Base-by-base conservation (phyloP, 2,113 vertebrate genomes). In the Scopus umbretta region DNA sequence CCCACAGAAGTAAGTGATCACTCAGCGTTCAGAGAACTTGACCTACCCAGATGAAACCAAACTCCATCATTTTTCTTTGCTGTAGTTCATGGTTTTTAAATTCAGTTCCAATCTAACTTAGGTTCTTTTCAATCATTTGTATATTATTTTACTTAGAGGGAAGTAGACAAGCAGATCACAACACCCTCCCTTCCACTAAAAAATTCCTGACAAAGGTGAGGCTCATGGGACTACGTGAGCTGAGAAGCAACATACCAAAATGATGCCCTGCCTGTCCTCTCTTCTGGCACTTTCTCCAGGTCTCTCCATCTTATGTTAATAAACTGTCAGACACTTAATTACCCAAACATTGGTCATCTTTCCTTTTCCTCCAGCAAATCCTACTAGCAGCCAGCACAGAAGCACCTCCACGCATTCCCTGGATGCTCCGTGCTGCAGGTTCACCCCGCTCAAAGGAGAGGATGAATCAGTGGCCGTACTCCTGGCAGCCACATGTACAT, bases 251-350 rank as follows among this genome's bases (percentile, higher is more conserved):
- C 95, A 86, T 43, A 95, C 36, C 83, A 82, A 85, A 96, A 61
- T 68, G 49, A 49, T 32, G 56, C 85, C 75, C 75, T 90, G 86
- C 58, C 92, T 91, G 72, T 53, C 70, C 88, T 90, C 87, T 93
- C 67, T 81, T 38, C 90, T 94, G 90, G 88, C 82, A 95, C 95
- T 96, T 94, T 96, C 96, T 93, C 92, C 86, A 86, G 71, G 63
- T 50, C 90, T 82, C 88, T 94, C 88, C 86, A 94, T 80, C 92
- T 90, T 53, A 38, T 6, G 29, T 76, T 76, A 96, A 90, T 80
- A 71, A 93, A 83, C 82, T 89, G 70, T 84, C 94, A 94, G 83
- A 79, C 62, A 72, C 61, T 88, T 86, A 79, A 92, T 94, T 89
- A 68, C 70, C 92, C 82, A 61, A 84, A 84, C 72, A 16, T 17